Base-by-base conservation (phyloP, 2,888 invertebrate species). In the Ctenicera cuprea region DNA sequence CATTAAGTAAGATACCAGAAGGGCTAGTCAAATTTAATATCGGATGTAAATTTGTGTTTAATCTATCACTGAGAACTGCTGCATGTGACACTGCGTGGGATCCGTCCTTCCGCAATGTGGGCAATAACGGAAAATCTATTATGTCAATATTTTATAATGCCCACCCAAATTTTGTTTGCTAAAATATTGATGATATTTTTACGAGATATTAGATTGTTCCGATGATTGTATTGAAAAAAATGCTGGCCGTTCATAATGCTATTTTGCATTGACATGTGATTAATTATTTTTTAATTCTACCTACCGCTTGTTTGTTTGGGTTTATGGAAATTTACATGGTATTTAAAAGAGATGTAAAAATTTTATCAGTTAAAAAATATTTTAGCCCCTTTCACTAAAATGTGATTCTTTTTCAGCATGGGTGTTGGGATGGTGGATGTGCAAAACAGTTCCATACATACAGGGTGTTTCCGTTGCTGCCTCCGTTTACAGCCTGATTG, bases 381-480 rank as follows among this genome's bases (percentile, higher is more conserved):
- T 26, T 9, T 33, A 33, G 7, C 5, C 7, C 7, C 8, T 33
- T 5, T 33, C 33, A 33, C 9, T 33, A 33, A 33, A 33, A 33
- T 33, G 26, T 26, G n/a, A 26, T 59, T 14, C 12, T 59, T 38
- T 89, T 89, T 33, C 91, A 96, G 96, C 96, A 50, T 98, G 98
- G 98, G 94, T 97, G 83, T 91, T 98, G 43, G 97, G 98, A 66
- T 94, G 95, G 93, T 91, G 94, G 89, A 95, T 98, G 94, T 98
- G 98, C 89, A 97, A 97, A 88, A 94, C 96, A 20, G 97, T 97
- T 65, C 96, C 98, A 3, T 98, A 97, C 87, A 94, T 97, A 81
- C 97, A 98, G 88, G 97, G 97, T 26, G 93, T 98, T 54, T 96
- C 97, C 0, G 97, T 98, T 12, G 97, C 96, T 48, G 97, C 98